phyloP scores from a whole-genome alignment of 2,888 invertebrate genomes.

The Cancer borealis region DNA sequence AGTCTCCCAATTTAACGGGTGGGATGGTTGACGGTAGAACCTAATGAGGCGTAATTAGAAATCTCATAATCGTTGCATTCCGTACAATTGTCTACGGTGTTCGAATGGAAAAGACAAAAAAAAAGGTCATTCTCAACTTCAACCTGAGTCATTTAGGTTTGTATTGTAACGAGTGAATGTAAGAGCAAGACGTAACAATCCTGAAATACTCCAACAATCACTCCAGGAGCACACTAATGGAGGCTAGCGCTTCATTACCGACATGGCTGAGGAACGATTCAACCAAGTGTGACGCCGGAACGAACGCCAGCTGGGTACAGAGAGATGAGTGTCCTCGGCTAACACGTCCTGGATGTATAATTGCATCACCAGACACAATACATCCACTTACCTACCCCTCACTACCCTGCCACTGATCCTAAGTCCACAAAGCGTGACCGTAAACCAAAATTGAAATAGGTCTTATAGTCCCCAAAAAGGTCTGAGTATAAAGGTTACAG shows the following conservation, averaged over 20 bases:
- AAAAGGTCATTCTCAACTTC: neutral
- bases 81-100: neutral
- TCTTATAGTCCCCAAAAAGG: neutral
- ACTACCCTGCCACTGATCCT: neutral
- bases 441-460: neutral
- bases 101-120: neutral
- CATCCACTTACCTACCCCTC: neutral
- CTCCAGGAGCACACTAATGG: neutral
- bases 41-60: neutral
- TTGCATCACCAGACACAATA: slow-evolving; percentile 10
- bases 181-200: too few species aligned
- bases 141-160: neutral
- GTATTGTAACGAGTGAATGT: neutral
- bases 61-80: neutral
- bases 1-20: too few species aligned
- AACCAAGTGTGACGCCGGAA: neutral
- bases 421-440: neutral
- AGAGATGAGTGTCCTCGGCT: neutral
- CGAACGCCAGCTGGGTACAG: slow-evolving; percentile 2
- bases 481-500: neutral
- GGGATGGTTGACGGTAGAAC: too few species aligned
- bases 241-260: neutral
- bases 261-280: neutral
- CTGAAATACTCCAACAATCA: slow-evolving; percentile 14
- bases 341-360: neutral